A percentile compares a stretch with the other conserved stretches of the same genome.
These are phyloP conservation scores for Callinectes sapidus DNA, from an alignment of 2,888 invertebrate species.

Conservation along the genomic window DNA sequence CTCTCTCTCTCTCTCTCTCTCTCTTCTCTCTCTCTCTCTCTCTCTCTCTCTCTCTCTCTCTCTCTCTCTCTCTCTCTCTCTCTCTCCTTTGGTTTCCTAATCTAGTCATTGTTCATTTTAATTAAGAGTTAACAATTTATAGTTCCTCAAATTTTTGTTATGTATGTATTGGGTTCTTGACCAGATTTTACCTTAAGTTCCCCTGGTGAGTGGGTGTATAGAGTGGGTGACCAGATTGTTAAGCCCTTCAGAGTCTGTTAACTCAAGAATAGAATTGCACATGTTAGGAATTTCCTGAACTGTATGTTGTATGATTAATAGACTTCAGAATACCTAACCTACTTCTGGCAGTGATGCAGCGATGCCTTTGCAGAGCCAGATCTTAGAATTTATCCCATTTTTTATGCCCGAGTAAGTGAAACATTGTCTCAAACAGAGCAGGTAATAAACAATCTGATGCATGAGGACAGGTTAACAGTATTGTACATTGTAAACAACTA, in stretches of 20 bases:
- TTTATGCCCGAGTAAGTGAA: background rate
- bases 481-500: slow-evolving; percentile 27
- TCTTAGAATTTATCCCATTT: background rate
- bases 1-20: slow-evolving; percentile 25
- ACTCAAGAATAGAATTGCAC: background rate
- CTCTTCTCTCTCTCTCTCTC: slow-evolving; percentile 25
- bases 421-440: background rate
- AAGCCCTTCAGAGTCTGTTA: background rate
- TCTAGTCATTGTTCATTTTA: slow-evolving; percentile 23
- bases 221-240: background rate
- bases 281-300: background rate
- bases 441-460: slow-evolving; percentile 19
- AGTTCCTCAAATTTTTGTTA: slow-evolving; percentile 8
- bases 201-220: background rate
- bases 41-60: slow-evolving; percentile 25
- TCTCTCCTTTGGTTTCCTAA: background rate
- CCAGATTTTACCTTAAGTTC: background rate
- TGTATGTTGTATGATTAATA: background rate
- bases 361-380: background rate
- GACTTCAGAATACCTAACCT: background rate
- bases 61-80: slow-evolving; percentile 25
- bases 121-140: background rate
- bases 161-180: slow-evolving; percentile 4
- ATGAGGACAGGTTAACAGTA: slow-evolving; percentile 35
- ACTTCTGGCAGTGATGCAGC: background rate